Base-by-base conservation (phyloP, 2,113 vertebrate genomes). In the Oreochromis aureus region DNA sequence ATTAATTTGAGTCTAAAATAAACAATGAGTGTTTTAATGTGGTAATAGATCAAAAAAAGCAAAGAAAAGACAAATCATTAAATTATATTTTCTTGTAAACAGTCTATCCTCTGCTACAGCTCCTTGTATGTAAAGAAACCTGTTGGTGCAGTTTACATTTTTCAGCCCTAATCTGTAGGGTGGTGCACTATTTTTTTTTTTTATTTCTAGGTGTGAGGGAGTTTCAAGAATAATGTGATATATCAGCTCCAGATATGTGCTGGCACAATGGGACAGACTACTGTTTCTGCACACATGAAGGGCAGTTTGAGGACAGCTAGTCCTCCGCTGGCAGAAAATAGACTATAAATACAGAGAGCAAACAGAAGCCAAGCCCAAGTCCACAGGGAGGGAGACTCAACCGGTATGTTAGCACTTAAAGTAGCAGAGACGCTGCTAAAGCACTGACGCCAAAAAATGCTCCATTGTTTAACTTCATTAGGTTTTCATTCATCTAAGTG, bases 281-380 rank as follows among this genome's bases (percentile, higher is more conserved):
- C 81, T 87, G 87, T 93, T 88, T 87, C 87, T 92, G 78, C 69
- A 79, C 78, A 92, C 82, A 84, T 91, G 93, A 94, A 95, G 95
- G 95, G 92, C 93, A 93, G 89, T 93, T 95, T 91, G 91, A 95
- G 94, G 94, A 92, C 94, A 83, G 80, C 48, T 80, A 81, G 83
- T 84, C 63, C 61, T 91, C 81, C 51, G 66, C 86, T 13, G 16
- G 24, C 83, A 81, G 56, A 89, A 94, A 93, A 93, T 61, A 87
- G 84, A 83, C 93, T 94, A 95, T 94, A 95, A 95, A 96, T 94
- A 94, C 93, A 94, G 82, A 87, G 87, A 63, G 89, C 79, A 90
- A 92, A 93, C 89, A 89, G 86, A 89, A 92, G 89, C 89, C 81
- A 44, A n/a, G 54, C 66, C 80, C 58, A 46, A 32, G 86, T 92